Percentiles rank a stretch among this genome's conserved stretches.
Evolutionary conservation across 2,797 vertebrate genomes (phyloP).

Genomic region (Mormyrops boulengeri): DNA sequence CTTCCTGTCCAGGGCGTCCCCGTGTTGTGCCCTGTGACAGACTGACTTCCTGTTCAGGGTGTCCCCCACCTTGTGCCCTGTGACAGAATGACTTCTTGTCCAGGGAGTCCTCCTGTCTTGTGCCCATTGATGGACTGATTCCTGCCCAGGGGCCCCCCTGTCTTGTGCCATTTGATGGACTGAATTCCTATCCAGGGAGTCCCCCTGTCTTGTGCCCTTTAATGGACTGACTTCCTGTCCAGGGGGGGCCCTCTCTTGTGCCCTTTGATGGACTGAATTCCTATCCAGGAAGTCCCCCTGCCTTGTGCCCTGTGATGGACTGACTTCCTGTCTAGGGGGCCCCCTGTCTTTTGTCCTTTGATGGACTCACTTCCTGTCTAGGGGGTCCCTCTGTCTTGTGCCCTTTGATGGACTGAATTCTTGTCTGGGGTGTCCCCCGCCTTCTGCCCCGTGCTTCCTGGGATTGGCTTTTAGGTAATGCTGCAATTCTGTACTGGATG

Average conservation of each 20-base stretch:
- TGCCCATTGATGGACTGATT: neutral
- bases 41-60: neutral
- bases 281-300: too few relatives aligned
- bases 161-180: neutral
- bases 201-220: neutral
- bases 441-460: neutral
- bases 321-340: too few relatives aligned
- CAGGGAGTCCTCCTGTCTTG: neutral
- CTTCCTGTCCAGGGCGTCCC: too few relatives aligned
- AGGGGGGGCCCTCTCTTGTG: neutral
- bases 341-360: neutral
- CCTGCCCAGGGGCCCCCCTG: neutral
- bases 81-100: neutral
- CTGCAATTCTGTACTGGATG: neutral
- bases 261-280: neutral
- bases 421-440: neutral
- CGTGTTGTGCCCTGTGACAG: neutral
- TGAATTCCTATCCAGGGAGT: neutral
- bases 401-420: too few relatives aligned
- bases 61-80: neutral
- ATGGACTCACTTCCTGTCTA: neutral
- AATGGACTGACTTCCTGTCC: neutral
- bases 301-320: neutral
- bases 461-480: neutral
- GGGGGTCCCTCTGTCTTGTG: neutral